Evolutionary conservation across 1,140 invertebrate species (phyloP), one percentile per base, ranked within the genome.

Genomic region (Drosophila melanica): DNA sequence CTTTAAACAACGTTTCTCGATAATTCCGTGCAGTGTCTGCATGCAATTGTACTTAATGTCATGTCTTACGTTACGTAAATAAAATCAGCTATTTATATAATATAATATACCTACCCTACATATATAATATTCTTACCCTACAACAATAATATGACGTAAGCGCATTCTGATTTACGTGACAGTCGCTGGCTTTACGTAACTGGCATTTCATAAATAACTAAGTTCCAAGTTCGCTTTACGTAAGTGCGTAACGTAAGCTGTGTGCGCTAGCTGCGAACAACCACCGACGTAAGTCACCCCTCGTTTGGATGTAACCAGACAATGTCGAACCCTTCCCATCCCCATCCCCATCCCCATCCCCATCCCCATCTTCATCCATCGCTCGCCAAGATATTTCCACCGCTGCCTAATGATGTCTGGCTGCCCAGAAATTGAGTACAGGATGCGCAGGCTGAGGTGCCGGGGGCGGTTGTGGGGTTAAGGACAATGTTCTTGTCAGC

Each of bases 401-500:
- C 14, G 62, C 30, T 35, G 62, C 30, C 51, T 57, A 57, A 65
- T 65, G 63, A 65, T 57, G 51, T 65, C 63, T 47, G 57, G 23
- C 57, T 45, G 57, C n/a, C 42, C 23, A 44, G 55, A 30, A 42
- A 45, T 30, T 30, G 39, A 23, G 42, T 27, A 27, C 7, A 57
- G 12, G 20, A 11, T 10, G 51, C 12, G 27, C 11, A 42, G 39
- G 27, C 20, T 14, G 14, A 12, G 11, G 18, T 11, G 39, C 33
- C 7, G 27, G 0, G 2, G 12, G 8, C 1, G 11, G 27, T 7
- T 14, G 7, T 4, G 35, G 20, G 39, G 51, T 16, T 54, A 45
- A 69, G 76, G 63, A 67, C 59, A 67, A 73, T 73, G 53, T 69
- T 76, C 37, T 72, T 65, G 55, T 66, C 69, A 74, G 65, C 71